phyloP scores from a whole-genome alignment of 2,113 vertebrate genomes.

The Pteronura brasiliensis region DNA sequence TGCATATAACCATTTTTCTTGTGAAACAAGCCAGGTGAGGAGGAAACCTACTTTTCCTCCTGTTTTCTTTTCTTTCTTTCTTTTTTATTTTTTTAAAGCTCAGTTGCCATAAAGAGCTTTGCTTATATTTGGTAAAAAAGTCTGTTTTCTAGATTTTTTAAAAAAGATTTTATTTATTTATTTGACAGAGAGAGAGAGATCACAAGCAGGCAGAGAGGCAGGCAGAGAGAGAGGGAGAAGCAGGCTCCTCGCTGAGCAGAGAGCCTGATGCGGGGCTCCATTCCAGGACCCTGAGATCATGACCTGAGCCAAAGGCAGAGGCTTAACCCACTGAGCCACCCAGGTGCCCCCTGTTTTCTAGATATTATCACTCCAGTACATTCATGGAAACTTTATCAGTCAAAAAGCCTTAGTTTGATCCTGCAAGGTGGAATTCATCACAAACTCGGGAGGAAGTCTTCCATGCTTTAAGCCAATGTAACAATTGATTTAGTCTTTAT shows the following conservation, averaged over 20 bases:
- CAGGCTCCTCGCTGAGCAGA: too few species aligned
- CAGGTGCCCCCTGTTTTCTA: background rate
- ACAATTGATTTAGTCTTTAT: background rate
- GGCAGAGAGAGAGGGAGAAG: too few species aligned
- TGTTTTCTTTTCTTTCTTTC: background rate
- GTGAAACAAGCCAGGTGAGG: background rate
- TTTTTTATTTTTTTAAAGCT: background rate
- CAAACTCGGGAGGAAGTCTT: background rate
- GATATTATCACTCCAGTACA: conserved; percentile 13
- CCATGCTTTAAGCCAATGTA: background rate
- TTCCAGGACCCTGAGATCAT: too few species aligned
- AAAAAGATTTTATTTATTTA: too few species aligned
- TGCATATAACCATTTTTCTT: background rate
- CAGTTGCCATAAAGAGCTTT: conserved; percentile 5
- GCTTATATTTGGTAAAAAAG: background rate
- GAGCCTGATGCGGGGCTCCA: too few species aligned
- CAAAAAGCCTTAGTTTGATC: background rate
- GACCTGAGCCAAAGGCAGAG: too few species aligned
- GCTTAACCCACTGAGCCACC: too few species aligned
- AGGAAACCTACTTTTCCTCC: background rate
- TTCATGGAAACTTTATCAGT: background rate
- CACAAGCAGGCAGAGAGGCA: too few species aligned
- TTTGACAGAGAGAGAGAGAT: too few species aligned
- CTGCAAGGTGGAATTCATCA: background rate
- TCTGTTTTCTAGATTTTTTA: background rate